Conservation (phyloP, 2,797 vertebrate genomes). For the Molossus alvarezi region DNA sequence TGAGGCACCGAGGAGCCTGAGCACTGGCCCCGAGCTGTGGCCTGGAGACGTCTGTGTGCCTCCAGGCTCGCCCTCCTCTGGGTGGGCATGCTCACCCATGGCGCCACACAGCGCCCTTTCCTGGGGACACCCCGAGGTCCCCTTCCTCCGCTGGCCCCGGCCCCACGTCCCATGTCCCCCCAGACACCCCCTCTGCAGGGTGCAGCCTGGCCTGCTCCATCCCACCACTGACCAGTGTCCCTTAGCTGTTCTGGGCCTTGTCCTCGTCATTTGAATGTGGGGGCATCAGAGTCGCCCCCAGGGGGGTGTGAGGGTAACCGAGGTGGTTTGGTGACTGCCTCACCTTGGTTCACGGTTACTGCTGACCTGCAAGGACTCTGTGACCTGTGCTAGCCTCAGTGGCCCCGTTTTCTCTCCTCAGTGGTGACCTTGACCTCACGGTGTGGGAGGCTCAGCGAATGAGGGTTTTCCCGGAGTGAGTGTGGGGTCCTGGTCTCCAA, state of each 20-base stretch:
- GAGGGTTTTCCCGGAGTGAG: not conserved
- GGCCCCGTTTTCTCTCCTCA: not conserved
- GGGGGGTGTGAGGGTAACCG: not conserved
- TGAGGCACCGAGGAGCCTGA: not conserved
- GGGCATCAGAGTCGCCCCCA: not conserved
- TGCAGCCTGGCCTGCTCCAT: not conserved
- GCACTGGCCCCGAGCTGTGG: accelerated
- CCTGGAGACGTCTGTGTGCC: not conserved
- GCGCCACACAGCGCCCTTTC: accelerated
- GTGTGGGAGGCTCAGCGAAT: accelerated
- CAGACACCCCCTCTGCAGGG: not conserved
- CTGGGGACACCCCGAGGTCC: not conserved
- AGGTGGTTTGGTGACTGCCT: not conserved
- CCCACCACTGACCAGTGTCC: not conserved
- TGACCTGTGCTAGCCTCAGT: not conserved
- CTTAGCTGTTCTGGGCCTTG: not conserved
- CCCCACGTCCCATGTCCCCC: not conserved
- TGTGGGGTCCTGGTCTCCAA: not conserved
- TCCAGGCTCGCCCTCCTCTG: accelerated
- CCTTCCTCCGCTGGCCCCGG: not conserved
- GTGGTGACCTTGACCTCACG: not conserved
- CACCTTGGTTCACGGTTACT: not conserved
- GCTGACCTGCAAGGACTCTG: not conserved
- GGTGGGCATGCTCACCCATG: accelerated
- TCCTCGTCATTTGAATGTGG: too few relatives aligned